Conservation (phyloP, 2,888 invertebrate species). For the Leptopilina syphax region DNA sequence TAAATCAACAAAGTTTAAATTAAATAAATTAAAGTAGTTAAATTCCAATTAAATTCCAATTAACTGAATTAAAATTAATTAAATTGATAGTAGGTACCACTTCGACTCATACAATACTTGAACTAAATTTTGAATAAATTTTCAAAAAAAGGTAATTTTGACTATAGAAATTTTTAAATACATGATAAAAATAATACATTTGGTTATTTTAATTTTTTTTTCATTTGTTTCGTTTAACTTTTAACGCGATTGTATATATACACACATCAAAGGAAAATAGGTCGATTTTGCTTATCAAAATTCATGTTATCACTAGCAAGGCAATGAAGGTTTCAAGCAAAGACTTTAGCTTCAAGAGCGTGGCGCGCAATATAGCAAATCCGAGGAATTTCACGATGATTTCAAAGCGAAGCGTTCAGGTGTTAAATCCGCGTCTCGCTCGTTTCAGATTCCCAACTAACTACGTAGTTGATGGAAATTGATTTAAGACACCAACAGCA, state of each 20-base stretch:
- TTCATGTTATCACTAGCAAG: constrained; percentile 10
- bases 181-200: too few relatives aligned
- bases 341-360: constrained; percentile 16
- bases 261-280: not conserved
- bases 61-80: too few relatives aligned
- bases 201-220: not conserved
- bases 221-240: not conserved
- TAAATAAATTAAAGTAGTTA: too few relatives aligned
- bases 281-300: constrained; percentile 7
- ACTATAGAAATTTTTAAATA: too few relatives aligned
- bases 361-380: constrained; percentile 13
- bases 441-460: constrained; percentile 26
- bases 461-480: constrained; percentile 21
- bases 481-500: constrained; percentile 30
- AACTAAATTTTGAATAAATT: too few relatives aligned
- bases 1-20: too few relatives aligned
- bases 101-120: too few relatives aligned
- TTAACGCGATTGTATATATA: too few relatives aligned
- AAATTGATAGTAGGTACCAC: too few relatives aligned
- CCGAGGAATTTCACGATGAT: constrained; percentile 12
- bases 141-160: too few relatives aligned
- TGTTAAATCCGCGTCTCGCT: constrained; percentile 27
- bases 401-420: constrained; percentile 18
- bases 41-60: too few relatives aligned
- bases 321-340: constrained; percentile 17